Evolutionary conservation across 1,140 invertebrate genomes (phyloP), one percentile per base, ranked within the genome.

Genomic region (Dendrolimus punctatus): DNA sequence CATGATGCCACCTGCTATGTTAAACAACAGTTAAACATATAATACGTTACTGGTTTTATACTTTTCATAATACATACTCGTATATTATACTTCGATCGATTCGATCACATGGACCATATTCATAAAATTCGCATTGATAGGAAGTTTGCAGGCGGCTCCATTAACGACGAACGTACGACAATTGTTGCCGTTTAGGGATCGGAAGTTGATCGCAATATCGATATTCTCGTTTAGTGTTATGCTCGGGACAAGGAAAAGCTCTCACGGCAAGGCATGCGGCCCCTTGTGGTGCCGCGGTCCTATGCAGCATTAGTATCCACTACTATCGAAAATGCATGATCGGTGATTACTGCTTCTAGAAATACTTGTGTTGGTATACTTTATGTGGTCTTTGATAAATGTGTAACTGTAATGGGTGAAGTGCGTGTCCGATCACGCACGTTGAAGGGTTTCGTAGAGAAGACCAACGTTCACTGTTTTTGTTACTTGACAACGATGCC

Each of bases 211-310:
- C 62, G 64, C 74, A 58, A 71, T 77, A 73, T 71, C 70, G 68
- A 71, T 73, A 74, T 81, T 79, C 82, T 75, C 77, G 81, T 85
- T 84, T 85, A 85, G 68, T 68, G 73, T 85, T 78, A 85, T 81
- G 73, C 76, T 46, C 62, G 61, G 67, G 68, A 85, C 81, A 82
- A 76, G 76, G 80, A 85, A 85, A 85, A 80, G 81, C 81, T 85
- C 71, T 81, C 68, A 50, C 58, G 64, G 49, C 63, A 51, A 49
- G 58, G 51, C 50, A 42, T 49, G 48, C 66, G 64, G 69, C 66
- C 72, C 62, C 66, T 55, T 59, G 56, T 58, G 62, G 55, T 64
- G 65, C 62, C 63, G 57, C 49, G 61, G 51, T 62, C 54, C 23
- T 23, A 23, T 23, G 23, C 23, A 23, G 23, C 23, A 23, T 23